Evolutionary conservation across 1,140 invertebrate species (phyloP).

Genomic region (Papilio polyxenes): DNA sequence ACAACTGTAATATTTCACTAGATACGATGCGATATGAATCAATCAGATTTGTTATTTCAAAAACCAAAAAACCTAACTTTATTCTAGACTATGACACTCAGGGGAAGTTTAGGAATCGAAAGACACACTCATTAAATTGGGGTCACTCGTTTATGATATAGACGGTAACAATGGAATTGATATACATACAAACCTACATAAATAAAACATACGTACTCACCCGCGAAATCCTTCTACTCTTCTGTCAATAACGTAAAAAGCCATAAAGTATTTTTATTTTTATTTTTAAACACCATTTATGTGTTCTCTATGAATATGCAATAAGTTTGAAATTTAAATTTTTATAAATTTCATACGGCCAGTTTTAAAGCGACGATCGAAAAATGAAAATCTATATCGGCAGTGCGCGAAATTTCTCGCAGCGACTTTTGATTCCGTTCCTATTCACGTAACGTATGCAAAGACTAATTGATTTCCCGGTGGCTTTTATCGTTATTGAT

Average conservation of each 20-base stretch:
- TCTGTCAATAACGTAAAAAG: background rate
- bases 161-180: too few species aligned
- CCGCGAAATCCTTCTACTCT: too few species aligned
- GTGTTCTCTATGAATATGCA: background rate
- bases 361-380: background rate
- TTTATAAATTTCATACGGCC: background rate
- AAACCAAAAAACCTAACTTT: too few species aligned
- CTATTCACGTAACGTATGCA: slow-evolving; percentile 28
- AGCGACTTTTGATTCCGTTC: slow-evolving; percentile 7
- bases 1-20: background rate
- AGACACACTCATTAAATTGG: too few species aligned
- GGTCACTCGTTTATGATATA: too few species aligned
- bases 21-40: background rate
- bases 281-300: background rate
- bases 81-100: background rate
- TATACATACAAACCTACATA: too few species aligned
- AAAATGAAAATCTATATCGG: background rate
- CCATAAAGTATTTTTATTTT: too few species aligned
- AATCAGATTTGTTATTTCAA: too few species aligned
- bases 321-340: background rate
- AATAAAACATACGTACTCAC: too few species aligned
- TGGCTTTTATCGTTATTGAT: slow-evolving; percentile 18
- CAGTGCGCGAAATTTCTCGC: slow-evolving; percentile 17
- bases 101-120: too few species aligned
- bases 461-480: slow-evolving; percentile 22